Base-by-base conservation (phyloP, 2,113 vertebrate genomes). In the Ariopsis seemanni region DNA sequence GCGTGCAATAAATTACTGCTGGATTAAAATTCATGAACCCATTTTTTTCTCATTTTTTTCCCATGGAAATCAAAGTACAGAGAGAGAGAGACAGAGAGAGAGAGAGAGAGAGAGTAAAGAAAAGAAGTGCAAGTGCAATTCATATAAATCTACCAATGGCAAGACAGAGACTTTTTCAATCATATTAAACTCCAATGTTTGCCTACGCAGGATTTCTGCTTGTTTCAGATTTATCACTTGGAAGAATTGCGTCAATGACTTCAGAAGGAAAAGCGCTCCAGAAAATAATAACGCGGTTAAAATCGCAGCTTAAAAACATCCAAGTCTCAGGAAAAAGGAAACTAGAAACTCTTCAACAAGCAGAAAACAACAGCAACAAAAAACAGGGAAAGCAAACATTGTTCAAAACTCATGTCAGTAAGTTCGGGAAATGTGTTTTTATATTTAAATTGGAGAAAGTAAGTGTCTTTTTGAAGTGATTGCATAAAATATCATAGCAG, bases 1-100 rank as follows among this genome's bases (percentile, higher is more conserved):
- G 88, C 82, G 87, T 88, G 91, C 89, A 90, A 93, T 94, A 94
- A 94, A 95, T 95, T 95, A 95, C 83, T 50, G 1, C 83, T 79
- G 77, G 91, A 95, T 94, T 94, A 93, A 94, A 94, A 95, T 94
- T 94, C 92, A 93, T 94, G 92, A 94, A 93, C 94, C 91, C 86
- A 82, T 91, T 93, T 93, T 93, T 89, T 90, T 90, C n/a, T 18
- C 9, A 30, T 79, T 77, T 77, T 81, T 30, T 10, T 8, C 25
- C 75, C 90, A 91, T 89, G 87, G 25, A 79, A 65, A 78, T 52
- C 34, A 69, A 63, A 89, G 34, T 62, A 53, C 57, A 67, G 88
- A 48, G 50, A 50, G 72, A 77, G 50, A 58, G 69, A 86, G n/a
- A 52, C 30, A 85, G 20, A 27, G 60, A 58, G 82, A 18, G 75